These are phyloP conservation scores for Sicus ferrugineus DNA, from an alignment of 2,888 invertebrate species.

Conservation along the genomic window DNA sequence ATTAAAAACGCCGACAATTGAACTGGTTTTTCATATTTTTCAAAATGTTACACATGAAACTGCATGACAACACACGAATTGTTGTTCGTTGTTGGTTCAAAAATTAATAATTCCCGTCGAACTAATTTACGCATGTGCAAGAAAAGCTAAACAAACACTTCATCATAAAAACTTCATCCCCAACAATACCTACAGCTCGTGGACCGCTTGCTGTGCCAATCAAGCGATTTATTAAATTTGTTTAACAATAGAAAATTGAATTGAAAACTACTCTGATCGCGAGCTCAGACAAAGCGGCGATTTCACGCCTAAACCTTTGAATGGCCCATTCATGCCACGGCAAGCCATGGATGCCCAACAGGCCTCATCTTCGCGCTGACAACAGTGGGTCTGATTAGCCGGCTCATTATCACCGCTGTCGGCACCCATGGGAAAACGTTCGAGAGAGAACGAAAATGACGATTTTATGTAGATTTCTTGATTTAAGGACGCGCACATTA, in stretches of 20 bases:
- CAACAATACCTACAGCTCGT: not conserved
- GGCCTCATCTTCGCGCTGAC: not conserved
- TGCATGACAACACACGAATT: too few relatives aligned
- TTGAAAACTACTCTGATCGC: slow-evolving; percentile 3
- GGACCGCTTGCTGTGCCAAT: slow-evolving; percentile 23
- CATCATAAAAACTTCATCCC: too few relatives aligned
- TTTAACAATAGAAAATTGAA: slow-evolving; percentile 14
- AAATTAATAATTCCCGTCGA: too few relatives aligned
- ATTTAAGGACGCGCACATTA: too few relatives aligned
- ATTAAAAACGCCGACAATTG: too few relatives aligned
- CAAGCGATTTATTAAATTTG: too few relatives aligned
- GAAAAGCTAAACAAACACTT: too few relatives aligned
- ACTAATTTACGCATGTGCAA: too few relatives aligned
- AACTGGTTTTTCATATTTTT: too few relatives aligned
- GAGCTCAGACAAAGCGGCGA: slow-evolving; percentile 3
- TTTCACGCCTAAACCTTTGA: slow-evolving; percentile 21
- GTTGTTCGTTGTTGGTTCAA: too few relatives aligned
- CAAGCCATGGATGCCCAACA: not conserved
- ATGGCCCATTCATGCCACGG: not conserved
- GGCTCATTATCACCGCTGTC: not conserved
- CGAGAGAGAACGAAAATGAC: not conserved
- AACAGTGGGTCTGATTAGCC: not conserved
- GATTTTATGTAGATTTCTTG: not conserved
- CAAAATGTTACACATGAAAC: too few relatives aligned
- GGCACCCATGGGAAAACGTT: not conserved